Conservation (phyloP, 1,140 invertebrate species). For the Globodera rostochiensis region DNA sequence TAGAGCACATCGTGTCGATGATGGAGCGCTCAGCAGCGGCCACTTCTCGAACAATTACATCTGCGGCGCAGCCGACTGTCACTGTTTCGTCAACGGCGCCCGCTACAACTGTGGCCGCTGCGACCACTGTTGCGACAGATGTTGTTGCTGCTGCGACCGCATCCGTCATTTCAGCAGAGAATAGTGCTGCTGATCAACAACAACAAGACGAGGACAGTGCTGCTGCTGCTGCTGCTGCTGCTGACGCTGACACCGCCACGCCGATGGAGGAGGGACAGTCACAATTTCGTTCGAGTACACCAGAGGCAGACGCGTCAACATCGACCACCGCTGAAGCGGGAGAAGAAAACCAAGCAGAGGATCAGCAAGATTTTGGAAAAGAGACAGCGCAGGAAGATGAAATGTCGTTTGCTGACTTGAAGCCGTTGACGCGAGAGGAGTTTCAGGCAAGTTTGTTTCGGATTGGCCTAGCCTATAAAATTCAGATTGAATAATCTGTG, state of each 20-base stretch:
- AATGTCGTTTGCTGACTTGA: neutral
- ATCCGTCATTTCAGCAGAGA: neutral
- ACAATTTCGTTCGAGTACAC: neutral
- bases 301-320: neutral
- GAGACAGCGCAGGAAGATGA: neutral
- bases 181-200: neutral
- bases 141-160: neutral
- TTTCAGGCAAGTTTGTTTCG: slow-evolving; percentile 15
- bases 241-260: neutral
- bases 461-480: too few relatives aligned
- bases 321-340: neutral
- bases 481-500: too few relatives aligned
- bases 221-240: neutral
- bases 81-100: neutral
- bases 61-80: neutral
- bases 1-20: slow-evolving; percentile 12
- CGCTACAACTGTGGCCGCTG: slow-evolving; percentile 1
- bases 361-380: neutral
- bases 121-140: slow-evolving; percentile 7
- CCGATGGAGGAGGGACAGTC: neutral
- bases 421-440: slow-evolving; percentile 26
- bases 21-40: slow-evolving; percentile 4
- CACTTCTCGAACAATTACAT: slow-evolving; percentile 7
- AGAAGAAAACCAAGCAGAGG: neutral
- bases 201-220: neutral